Evolutionary conservation across 2,113 vertebrate species (phyloP), one percentile per base, ranked within the genome.

Genomic region (Gila orcuttii): DNA sequence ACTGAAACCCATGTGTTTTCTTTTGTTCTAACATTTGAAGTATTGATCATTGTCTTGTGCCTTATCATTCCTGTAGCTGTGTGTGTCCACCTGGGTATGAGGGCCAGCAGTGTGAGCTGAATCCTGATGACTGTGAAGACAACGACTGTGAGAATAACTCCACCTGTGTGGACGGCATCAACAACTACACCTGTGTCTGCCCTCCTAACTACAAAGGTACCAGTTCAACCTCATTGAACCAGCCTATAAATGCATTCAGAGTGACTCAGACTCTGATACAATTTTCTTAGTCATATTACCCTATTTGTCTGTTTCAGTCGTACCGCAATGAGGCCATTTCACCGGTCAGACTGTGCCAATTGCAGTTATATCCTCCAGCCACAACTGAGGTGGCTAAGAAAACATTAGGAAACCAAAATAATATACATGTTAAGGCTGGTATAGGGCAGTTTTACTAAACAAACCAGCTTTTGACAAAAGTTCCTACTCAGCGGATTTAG

Each of bases 61-160:
- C 42, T 33, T 74, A 31, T 21, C 55, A 28, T 23, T 85, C 60
- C 64, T 82, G 13, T 85, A 99, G 98, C 92, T 99, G 98, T 79
- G 94, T 95, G 79, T 99, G 98, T 89, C 93, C 92, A 0, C 93
- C 96, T 71, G 98, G 98, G 12, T 99, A 96, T 6, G 98, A 98
- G 90, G 98, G 98, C 28, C 94, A 95, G 55, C 93, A 93, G 12
- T 99, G 98, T 90, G 97, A 98, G 92, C 89, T 96, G 57, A 98
- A 99, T 91, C 95, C 97, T 1, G 97, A 99, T 1, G 98, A 99
- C 91, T 99, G 98, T 2, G 97, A 98, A 89, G 97, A 98, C 93
- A 98, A 98, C 0, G 97, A 99, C 93, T 99, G 98, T 0, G 97
- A 99, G 91, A 99, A 99, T 93, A 99, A 98, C 77, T 95, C 97